Percentiles rank a stretch among this genome's conserved stretches.
phyloP scores from a whole-genome alignment of 2,113 vertebrate genomes.

The Perognathus longimembris region DNA sequence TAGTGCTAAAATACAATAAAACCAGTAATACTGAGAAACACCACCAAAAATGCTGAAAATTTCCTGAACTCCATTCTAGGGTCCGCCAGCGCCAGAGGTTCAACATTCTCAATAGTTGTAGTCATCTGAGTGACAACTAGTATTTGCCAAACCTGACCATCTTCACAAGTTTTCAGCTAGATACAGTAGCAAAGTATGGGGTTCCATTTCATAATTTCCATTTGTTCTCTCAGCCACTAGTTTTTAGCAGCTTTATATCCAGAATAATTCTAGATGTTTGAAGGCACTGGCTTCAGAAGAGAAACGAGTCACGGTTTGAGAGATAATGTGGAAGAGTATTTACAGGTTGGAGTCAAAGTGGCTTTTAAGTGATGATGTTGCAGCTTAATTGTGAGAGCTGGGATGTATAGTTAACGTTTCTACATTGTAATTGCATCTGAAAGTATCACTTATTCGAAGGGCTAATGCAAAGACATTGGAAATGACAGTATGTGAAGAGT shows the following conservation, averaged over 20 bases:
- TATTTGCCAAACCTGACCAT: neutral
- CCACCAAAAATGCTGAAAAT: neutral
- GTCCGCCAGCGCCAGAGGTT: neutral
- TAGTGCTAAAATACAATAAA: neutral
- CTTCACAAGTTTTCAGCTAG: neutral
- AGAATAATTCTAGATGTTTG: neutral
- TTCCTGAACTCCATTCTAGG: neutral
- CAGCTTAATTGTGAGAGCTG: neutral
- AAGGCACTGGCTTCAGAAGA: neutral
- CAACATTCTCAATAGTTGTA: neutral
- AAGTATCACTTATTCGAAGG: neutral
- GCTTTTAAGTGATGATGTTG: neutral
- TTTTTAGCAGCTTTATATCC: neutral
- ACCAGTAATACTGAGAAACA: neutral
- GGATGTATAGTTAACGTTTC: neutral
- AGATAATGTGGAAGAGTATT: neutral
- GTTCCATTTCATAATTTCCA: neutral
- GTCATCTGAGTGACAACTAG: neutral
- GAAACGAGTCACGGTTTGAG: conserved; percentile 1
- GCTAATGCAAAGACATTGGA: neutral
- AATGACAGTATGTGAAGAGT: neutral
- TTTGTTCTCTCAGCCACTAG: neutral
- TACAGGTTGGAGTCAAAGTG: conserved; percentile 14
- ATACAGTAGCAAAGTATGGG: neutral
- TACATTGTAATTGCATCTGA: conserved; percentile 11